Evolutionary conservation across 2,113 vertebrate genomes (phyloP).

Genomic region (Podilymbus podiceps): DNA sequence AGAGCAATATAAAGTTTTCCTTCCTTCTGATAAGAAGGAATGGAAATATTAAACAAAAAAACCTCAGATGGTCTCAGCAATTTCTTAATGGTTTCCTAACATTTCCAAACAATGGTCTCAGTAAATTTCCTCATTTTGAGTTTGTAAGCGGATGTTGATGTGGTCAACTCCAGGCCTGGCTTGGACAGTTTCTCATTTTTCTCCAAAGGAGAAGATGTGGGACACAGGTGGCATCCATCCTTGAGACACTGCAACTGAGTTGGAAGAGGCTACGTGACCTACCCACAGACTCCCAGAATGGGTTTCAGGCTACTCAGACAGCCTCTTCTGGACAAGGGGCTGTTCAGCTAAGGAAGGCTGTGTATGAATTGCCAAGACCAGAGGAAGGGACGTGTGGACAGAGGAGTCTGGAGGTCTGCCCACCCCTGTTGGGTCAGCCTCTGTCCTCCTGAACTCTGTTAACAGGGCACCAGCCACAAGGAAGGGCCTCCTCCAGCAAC

Average conservation of each 20-base stretch:
- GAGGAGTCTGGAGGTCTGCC: neutral
- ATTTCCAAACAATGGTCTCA: neutral
- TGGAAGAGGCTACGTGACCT: rapidly evolving
- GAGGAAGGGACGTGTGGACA: neutral
- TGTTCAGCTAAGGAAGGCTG: neutral
- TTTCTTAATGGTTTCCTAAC: neutral
- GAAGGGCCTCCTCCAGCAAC: neutral
- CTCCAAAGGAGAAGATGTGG: neutral
- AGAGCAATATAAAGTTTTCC: neutral
- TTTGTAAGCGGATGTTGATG: neutral
- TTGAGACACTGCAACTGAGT: neutral
- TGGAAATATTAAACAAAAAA: neutral
- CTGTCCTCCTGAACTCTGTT: neutral
- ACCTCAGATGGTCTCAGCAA: neutral
- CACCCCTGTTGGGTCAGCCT: neutral
- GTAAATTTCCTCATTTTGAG: neutral
- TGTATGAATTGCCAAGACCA: neutral
- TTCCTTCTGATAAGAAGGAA: neutral
- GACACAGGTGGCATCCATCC: neutral
- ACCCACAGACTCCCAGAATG: neutral
- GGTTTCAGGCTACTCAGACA: neutral
- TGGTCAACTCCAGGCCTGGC: neutral
- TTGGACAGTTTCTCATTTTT: neutral
- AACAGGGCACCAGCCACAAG: neutral
- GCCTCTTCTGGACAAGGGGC: neutral